phyloP scores from a whole-genome alignment of 35 echinoderm and acorn worm genomes.

The Ophiothrix spiculata region DNA sequence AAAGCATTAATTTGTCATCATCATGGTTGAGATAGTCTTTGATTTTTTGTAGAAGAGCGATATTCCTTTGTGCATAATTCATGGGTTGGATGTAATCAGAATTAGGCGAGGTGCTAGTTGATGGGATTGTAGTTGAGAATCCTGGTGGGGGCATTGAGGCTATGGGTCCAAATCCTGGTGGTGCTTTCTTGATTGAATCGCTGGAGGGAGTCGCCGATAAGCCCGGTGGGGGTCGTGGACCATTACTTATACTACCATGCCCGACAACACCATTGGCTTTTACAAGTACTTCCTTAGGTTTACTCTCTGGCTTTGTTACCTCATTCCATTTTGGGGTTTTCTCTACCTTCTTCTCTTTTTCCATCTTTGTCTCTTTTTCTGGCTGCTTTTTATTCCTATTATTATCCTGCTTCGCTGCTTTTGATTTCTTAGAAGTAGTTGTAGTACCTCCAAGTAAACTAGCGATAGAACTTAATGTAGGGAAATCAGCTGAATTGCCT shows the following conservation, averaged over 20 bases:
- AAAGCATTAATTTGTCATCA: slow-evolving; percentile 53
- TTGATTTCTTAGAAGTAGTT: neutral
- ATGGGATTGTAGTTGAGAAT: slow-evolving; percentile 13
- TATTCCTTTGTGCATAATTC: slow-evolving; percentile 73
- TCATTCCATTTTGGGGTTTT: neutral
- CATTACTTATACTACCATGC: neutral
- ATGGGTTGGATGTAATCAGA: slow-evolving; percentile 31
- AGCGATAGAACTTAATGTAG: slow-evolving; percentile 90
- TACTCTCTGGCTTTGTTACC: neutral
- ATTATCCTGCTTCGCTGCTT: slow-evolving; percentile 2
- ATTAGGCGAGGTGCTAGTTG: neutral
- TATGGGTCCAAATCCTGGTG: slow-evolving; percentile 5
- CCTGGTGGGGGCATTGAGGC: slow-evolving; percentile 43
- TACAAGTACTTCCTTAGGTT: neutral
- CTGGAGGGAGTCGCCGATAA: neutral
- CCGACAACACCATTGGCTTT: neutral
- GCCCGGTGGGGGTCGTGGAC: neutral
- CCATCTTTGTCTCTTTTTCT: neutral
- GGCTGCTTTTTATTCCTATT: slow-evolving; percentile 9
- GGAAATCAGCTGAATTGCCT: slow-evolving; percentile 52
- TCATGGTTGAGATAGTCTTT: slow-evolving; percentile 46
- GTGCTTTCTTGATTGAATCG: neutral
- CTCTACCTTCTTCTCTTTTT: too few species aligned
- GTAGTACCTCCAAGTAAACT: slow-evolving; percentile 46
- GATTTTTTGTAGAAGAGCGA: slow-evolving; percentile 59